Percentiles rank a stretch among this genome's conserved stretches.
Conservation (phyloP, 2,888 invertebrate genomes). For the Ischnus inquisitorius region DNA sequence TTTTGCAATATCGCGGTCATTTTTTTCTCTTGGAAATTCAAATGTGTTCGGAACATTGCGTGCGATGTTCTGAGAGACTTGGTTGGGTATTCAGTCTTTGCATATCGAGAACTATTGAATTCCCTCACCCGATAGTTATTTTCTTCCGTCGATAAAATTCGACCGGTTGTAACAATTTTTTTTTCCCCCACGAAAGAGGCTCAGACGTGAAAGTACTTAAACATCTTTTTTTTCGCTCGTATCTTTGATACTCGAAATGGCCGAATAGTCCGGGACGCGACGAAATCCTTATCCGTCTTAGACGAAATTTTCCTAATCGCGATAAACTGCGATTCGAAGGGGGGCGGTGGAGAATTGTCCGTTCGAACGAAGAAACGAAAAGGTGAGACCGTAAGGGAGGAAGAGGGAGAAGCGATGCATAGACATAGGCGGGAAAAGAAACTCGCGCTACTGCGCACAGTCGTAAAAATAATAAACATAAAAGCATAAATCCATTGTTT, state of each 20-base stretch:
- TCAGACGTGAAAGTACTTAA: background rate
- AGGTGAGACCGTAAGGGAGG: slow-evolving; percentile 40
- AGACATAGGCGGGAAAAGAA: slow-evolving; percentile 28
- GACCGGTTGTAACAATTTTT: background rate
- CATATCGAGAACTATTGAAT: too few species aligned
- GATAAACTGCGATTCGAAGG: background rate
- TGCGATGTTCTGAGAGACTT: too few species aligned
- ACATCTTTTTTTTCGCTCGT: background rate
- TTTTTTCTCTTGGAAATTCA: background rate
- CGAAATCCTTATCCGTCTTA: background rate
- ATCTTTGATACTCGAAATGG: background rate
- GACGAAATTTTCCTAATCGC: background rate
- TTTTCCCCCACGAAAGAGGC: background rate
- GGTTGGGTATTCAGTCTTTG: too few species aligned
- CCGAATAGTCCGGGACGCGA: background rate
- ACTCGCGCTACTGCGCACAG: slow-evolving; percentile 76
- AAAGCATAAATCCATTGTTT: slow-evolving; percentile 80
- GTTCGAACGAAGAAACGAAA: slow-evolving; percentile 20
- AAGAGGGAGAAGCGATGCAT: background rate
- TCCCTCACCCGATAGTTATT: background rate
- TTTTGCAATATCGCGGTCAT: background rate
- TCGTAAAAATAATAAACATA: slow-evolving; percentile 82
- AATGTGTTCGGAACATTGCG: background rate
- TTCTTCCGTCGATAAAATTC: background rate
- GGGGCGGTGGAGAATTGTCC: background rate